Conservation (phyloP, 2,113 vertebrate genomes). For the Rutilus rutilus region DNA sequence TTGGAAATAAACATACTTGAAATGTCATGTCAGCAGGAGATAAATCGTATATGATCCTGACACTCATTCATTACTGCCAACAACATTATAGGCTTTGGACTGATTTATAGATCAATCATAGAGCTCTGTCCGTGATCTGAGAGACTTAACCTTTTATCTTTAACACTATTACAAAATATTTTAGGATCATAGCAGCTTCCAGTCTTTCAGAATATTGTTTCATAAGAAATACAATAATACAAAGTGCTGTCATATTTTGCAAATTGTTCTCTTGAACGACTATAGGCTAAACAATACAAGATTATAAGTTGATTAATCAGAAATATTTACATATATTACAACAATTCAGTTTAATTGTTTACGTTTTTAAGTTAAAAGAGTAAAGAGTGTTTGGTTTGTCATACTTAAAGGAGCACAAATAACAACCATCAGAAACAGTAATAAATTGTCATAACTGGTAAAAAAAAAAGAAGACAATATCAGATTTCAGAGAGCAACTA, state of each 20-base stretch:
- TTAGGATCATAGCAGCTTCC: slow-evolving; percentile 5
- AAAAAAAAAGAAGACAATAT: background rate
- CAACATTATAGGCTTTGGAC: slow-evolving; percentile 36
- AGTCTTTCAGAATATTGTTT: background rate
- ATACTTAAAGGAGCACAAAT: background rate
- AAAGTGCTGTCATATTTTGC: no score
- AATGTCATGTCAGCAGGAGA: slow-evolving; percentile 33
- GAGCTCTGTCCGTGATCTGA: slow-evolving; percentile 13
- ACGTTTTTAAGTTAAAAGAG: no score
- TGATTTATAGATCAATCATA: slow-evolving; percentile 55
- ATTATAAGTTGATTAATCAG: background rate
- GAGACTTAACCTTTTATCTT: slow-evolving; percentile 30
- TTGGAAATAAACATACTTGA: background rate
- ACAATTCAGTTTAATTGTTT: no score
- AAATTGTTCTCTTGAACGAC: background rate
- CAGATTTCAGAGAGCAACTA: background rate
- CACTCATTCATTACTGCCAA: slow-evolving; percentile 47
- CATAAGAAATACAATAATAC: slow-evolving; percentile 6
- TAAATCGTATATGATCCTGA: slow-evolving; percentile 45
- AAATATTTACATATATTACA: background rate
- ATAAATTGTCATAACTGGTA: background rate
- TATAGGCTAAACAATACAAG: background rate
- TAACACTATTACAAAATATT: slow-evolving; percentile 28
- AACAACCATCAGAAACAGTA: background rate
- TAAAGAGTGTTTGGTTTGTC: background rate